Conservation (phyloP, 1,140 invertebrate genomes). For the Ganaspis sp. region DNA sequence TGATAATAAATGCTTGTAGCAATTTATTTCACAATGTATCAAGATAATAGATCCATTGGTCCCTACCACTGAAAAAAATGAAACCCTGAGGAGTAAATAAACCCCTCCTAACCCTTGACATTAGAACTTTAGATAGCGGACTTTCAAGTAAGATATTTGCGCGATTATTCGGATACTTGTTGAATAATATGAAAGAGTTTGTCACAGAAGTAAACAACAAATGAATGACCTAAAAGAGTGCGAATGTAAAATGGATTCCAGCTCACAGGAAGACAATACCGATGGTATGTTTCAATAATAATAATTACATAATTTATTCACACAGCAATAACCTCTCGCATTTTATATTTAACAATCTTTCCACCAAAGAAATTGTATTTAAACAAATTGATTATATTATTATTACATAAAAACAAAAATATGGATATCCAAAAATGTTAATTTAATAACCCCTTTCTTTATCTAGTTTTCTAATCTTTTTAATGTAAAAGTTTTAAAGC, state of each 20-base stretch:
- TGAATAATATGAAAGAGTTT: not conserved
- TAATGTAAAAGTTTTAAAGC: too few species aligned
- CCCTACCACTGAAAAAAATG: not conserved
- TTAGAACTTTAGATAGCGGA: slow-evolving; percentile 7
- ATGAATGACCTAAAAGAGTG: not conserved
- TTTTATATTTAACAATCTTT: too few species aligned
- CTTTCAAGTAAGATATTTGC: not conserved
- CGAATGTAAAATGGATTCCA: not conserved
- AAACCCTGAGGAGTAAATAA: slow-evolving; percentile 10
- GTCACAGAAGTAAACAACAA: not conserved
- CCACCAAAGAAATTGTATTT: too few species aligned
- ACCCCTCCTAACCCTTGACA: slow-evolving; percentile 19
- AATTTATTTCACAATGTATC: not conserved
- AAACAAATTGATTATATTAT: too few species aligned
- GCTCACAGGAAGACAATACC: not conserved
- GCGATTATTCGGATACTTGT: slow-evolving; percentile 12
- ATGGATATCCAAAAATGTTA: too few species aligned
- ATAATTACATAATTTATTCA: not conserved
- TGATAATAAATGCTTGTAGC: not conserved
- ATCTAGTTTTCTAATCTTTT: too few species aligned
- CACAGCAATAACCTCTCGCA: too few species aligned
- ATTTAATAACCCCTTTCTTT: too few species aligned
- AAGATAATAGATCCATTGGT: slow-evolving; percentile 1
- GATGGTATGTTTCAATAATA: not conserved
- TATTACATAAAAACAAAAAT: too few species aligned